Base-by-base conservation (phyloP, 2,113 vertebrate genomes). In the Odontophorus gujanensis region DNA sequence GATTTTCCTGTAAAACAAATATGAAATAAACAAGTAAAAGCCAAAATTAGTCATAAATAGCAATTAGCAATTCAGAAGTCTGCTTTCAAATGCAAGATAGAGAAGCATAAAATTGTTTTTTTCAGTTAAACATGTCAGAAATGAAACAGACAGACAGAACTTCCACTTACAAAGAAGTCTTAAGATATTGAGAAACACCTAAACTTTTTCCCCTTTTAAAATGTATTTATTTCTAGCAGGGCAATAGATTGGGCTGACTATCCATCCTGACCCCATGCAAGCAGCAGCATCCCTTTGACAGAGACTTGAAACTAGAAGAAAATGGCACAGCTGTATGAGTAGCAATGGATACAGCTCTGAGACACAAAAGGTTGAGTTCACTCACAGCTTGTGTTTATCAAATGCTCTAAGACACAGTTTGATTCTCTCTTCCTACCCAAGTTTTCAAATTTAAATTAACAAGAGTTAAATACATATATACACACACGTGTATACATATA, bases 61-160 rank as follows among this genome's bases (percentile, higher is more conserved):
- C 2, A 1, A 50, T 2, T 18, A 45, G 30, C 7, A n/a, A 19
- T 34, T 19, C 5, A 57, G 16, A 81, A 61, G 21, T 68, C 4
- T 21, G 5, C 6, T 62, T 86, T 45, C 15, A 82, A 38, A 61
- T 7, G 4, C 6, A 71, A 45, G 4, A 47, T 25, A 4, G 9
- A 74, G 86, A 84, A 58, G 0, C 3, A 50, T 6, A 1, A 62
- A 40, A 62, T 22, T 51, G 2, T 6, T 13, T 21, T 84, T 53
- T 6, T 1, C 0, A 1, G 6, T 69, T 84, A n/a, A 66, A 43
- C 6, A 30, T 36, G 2, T 21, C 11, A 34, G 22, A 65, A 3
- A 15, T 55, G 3, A 74, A 80, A 30, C 1, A 81, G 38, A 38
- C 38, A 38, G 38, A 38, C 38, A 61, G 72, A 59, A 0, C 65